These are phyloP conservation scores for Cataglyphis rosenhaueri DNA, from an alignment of 2,888 invertebrate genomes.

Conservation along the genomic window DNA sequence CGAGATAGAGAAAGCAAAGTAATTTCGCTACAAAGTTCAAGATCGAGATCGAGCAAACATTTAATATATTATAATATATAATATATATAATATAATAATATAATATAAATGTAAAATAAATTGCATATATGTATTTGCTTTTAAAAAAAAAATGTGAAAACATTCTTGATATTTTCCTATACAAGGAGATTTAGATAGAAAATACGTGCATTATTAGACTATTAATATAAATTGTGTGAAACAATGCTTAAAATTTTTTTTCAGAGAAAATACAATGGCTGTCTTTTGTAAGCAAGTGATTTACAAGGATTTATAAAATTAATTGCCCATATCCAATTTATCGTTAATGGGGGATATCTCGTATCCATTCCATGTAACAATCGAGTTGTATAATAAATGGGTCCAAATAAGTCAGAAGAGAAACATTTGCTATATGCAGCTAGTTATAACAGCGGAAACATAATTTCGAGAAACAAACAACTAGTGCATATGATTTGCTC, in stretches of 20 bases:
- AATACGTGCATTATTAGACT: background rate
- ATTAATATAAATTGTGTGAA: background rate
- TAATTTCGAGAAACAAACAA: slow-evolving; percentile 49
- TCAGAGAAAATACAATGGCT: background rate
- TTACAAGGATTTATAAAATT: slow-evolving; percentile 37
- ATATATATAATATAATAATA: too few relatives aligned
- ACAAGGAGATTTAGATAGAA: background rate
- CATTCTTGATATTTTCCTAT: background rate
- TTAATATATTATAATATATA: slow-evolving; percentile 9
- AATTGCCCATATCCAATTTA: slow-evolving; percentile 37
- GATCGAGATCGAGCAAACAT: slow-evolving; percentile 1
- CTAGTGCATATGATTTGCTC: slow-evolving; percentile 53
- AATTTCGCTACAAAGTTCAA: slow-evolving; percentile 1
- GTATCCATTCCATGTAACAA: slow-evolving; percentile 36
- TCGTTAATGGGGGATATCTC: slow-evolving; percentile 35
- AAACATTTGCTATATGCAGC: slow-evolving; percentile 40
- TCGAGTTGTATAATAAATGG: slow-evolving; percentile 39
- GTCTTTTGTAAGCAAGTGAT: background rate
- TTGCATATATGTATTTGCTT: background rate
- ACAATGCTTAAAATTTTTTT: slow-evolving; percentile 18
- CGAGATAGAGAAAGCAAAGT: slow-evolving; percentile 10
- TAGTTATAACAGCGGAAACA: slow-evolving; percentile 40
- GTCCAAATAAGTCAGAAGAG: slow-evolving; percentile 44
- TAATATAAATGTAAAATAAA: slow-evolving; percentile 5
- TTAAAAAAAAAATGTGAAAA: background rate